Percentiles rank a stretch among this genome's conserved stretches.
Evolutionary conservation across 2,797 vertebrate species (phyloP).

Genomic region (Cynodonichthys magdalenae): DNA sequence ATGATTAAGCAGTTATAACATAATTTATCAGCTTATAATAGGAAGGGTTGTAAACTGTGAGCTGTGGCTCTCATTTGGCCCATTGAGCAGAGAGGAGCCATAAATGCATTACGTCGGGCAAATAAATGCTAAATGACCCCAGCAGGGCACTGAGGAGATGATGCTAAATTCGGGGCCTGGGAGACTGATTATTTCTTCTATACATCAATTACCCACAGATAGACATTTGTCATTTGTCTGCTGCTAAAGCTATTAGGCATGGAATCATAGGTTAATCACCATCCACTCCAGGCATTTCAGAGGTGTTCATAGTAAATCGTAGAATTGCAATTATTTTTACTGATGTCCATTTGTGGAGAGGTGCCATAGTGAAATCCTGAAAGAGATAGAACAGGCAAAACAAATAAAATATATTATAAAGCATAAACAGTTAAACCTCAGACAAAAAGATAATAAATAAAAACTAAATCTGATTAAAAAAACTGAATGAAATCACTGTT

Average conservation of each 20-base stretch:
- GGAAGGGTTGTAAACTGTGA: conserved; percentile 39
- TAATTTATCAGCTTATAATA: conserved; percentile 26
- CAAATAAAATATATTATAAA: too few species aligned
- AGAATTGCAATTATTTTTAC: conserved; percentile 45
- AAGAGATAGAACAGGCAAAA: neutral
- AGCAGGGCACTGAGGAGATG: conserved; percentile 32
- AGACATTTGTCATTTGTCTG: conserved; percentile 14
- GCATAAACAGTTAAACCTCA: too few species aligned
- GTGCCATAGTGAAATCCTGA: too few species aligned
- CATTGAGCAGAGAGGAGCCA: conserved; percentile 67
- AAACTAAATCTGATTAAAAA: too few species aligned
- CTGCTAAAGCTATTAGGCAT: conserved; percentile 42
- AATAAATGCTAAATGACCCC: conserved; percentile 62
- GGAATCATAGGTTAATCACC: conserved; percentile 44
- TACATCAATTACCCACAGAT: conserved; percentile 50
- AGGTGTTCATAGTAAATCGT: conserved; percentile 44
- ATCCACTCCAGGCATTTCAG: conserved; percentile 26
- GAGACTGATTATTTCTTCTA: conserved; percentile 26
- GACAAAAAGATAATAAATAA: too few species aligned
- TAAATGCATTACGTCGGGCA: conserved; percentile 54
- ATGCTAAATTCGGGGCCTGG: conserved; percentile 25
- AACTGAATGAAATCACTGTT: too few species aligned
- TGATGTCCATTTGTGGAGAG: conserved; percentile 4
- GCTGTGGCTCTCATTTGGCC: conserved; percentile 57
- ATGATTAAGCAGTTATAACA: conserved; percentile 20